Evolutionary conservation across 2,797 vertebrate species (phyloP).

Genomic region (Gymnoscopelus microlampas): DNA sequence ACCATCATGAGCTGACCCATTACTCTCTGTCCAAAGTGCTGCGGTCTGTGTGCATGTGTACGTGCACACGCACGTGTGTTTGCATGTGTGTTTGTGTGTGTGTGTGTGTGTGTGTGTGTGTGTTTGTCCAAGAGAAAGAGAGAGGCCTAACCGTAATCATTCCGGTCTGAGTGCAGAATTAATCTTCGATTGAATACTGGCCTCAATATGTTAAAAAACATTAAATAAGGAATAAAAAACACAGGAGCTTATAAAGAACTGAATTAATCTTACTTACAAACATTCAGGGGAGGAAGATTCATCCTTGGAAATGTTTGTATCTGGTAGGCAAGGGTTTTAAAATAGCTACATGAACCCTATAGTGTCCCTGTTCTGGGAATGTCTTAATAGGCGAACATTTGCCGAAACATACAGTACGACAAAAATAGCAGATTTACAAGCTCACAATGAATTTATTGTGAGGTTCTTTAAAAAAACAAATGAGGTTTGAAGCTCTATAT

Average conservation of each 20-base stretch:
- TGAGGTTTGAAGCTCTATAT: too few relatives aligned
- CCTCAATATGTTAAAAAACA: slow-evolving; percentile 48
- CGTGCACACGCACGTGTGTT: slow-evolving; percentile 17
- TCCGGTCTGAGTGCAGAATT: slow-evolving; percentile 54
- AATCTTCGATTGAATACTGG: slow-evolving; percentile 52
- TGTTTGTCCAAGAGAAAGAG: not conserved
- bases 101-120: slow-evolving; percentile 17
- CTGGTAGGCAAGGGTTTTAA: too few relatives aligned
- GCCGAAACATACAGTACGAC: too few relatives aligned
- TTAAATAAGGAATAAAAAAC: slow-evolving; percentile 31
- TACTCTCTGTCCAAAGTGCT: slow-evolving; percentile 77
- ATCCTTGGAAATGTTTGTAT: too few relatives aligned
- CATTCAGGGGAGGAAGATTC: too few relatives aligned
- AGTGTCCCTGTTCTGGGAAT: too few relatives aligned
- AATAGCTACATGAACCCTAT: too few relatives aligned
- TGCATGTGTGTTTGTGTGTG: slow-evolving; percentile 27
- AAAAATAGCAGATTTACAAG: too few relatives aligned
- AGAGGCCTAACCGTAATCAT: slow-evolving; percentile 55
- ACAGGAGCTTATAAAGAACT: slow-evolving; percentile 59
- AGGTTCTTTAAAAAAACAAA: too few relatives aligned
- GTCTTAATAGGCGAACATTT: too few relatives aligned
- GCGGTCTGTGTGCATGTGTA: slow-evolving; percentile 9
- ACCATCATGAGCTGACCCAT: slow-evolving; percentile 72
- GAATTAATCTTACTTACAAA: too few relatives aligned
- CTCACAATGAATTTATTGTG: too few relatives aligned